These are phyloP conservation scores for Bradypus variegatus DNA, from an alignment of 2,797 vertebrate genomes.

Conservation along the genomic window DNA sequence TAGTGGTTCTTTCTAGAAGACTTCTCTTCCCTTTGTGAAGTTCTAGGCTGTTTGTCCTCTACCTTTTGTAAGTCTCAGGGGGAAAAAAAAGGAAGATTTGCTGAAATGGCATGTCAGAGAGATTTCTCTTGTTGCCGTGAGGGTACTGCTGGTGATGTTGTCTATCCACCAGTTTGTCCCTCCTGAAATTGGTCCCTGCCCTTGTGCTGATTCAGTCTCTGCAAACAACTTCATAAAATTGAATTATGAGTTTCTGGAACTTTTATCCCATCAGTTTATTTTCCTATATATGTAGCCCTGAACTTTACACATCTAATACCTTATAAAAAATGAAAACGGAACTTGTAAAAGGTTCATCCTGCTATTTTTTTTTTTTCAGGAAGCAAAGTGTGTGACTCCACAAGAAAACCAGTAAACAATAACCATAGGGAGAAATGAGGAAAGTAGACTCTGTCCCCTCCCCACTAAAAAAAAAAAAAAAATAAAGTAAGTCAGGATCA, in stretches of 20 bases:
- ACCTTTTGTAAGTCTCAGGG: background rate
- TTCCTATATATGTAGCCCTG: background rate
- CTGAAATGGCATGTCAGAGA: background rate
- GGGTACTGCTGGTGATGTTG: background rate
- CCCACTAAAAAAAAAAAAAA: background rate
- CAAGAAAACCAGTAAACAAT: background rate
- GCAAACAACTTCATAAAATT: background rate
- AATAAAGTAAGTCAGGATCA: background rate
- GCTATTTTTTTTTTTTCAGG: background rate
- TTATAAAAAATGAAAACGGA: background rate
- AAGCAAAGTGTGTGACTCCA: background rate
- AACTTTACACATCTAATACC: background rate
- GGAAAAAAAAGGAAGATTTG: background rate
- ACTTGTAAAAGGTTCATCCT: background rate
- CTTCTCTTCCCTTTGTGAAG: background rate
- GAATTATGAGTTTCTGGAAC: background rate
- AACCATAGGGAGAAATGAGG: background rate
- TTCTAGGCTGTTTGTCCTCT: background rate
- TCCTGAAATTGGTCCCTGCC: background rate
- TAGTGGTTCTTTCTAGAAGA: background rate
- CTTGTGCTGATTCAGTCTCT: background rate
- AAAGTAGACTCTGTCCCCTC: background rate
- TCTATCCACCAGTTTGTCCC: background rate
- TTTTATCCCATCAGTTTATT: background rate
- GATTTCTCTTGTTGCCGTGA: background rate